Conservation (phyloP, 2,113 vertebrate species). For the Mastomys natalensis region DNA sequence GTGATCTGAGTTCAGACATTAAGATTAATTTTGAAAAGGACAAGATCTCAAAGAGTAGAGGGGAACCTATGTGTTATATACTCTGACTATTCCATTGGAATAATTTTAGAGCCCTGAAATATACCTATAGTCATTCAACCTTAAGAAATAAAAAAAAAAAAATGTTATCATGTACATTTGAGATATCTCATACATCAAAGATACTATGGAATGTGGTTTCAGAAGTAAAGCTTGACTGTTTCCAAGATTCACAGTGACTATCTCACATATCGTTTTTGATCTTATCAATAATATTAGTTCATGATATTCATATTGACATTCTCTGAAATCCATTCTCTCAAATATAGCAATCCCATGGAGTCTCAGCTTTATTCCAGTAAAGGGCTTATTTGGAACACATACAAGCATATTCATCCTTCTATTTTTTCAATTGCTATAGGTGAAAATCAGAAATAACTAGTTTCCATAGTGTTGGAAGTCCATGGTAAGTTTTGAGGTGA, state of each 20-base stretch:
- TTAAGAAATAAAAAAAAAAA: background rate
- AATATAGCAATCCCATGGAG: background rate
- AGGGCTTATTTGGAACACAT: background rate
- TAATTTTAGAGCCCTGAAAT: background rate
- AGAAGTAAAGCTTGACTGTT: background rate
- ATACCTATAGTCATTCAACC: background rate
- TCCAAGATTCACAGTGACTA: background rate
- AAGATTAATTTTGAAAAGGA: background rate
- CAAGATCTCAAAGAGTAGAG: background rate
- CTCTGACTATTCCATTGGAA: background rate
- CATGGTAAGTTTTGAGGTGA: slow-evolving; percentile 78
- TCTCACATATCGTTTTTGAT: fast-evolving
- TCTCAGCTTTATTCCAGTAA: background rate
- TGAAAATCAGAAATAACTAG: slow-evolving; percentile 29
- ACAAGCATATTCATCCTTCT: background rate
- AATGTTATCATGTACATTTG: background rate
- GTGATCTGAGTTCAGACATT: background rate
- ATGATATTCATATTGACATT: fast-evolving
- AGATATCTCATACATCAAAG: background rate
- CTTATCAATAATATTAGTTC: background rate
- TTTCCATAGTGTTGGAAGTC: slow-evolving; percentile 67
- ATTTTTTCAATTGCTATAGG: background rate
- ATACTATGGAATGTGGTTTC: background rate
- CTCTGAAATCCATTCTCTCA: background rate
- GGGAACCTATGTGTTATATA: background rate